These are phyloP conservation scores for Drosophila cardini DNA, from an alignment of 1,140 invertebrate genomes.

Conservation along the genomic window DNA sequence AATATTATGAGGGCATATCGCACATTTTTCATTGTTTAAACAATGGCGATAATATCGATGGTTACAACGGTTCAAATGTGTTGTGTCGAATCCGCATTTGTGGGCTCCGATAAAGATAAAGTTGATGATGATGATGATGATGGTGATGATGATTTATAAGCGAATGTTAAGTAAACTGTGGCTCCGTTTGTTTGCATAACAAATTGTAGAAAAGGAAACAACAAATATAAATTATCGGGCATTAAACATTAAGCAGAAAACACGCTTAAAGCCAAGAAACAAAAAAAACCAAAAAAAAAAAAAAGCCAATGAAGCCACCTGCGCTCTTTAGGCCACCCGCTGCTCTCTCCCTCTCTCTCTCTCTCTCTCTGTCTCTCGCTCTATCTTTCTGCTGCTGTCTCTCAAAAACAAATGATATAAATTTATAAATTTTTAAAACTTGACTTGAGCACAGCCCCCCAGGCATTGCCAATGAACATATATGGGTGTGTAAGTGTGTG, in stretches of 20 bases:
- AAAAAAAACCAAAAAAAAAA: slow-evolving; percentile 16
- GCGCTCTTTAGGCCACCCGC: slow-evolving; percentile 62
- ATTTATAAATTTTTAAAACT: slow-evolving; percentile 67
- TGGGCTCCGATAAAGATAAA: no score
- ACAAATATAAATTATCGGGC: slow-evolving; percentile 65
- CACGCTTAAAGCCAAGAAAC: slow-evolving; percentile 53
- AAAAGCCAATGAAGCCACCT: slow-evolving; percentile 63
- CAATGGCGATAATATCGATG: slow-evolving; percentile 60
- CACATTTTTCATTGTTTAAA: slow-evolving; percentile 64
- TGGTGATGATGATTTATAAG: slow-evolving; percentile 76
- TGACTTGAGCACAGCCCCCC: slow-evolving; percentile 43
- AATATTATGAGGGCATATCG: slow-evolving; percentile 76
- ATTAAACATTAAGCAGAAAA: slow-evolving; percentile 66
- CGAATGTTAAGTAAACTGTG: slow-evolving; percentile 62
- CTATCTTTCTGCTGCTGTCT: not conserved
- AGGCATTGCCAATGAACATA: slow-evolving; percentile 57
- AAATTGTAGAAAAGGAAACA: slow-evolving; percentile 55
- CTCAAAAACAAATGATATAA: slow-evolving; percentile 72
- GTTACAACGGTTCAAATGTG: slow-evolving; percentile 20
- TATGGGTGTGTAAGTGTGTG: not conserved
- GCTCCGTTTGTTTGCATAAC: slow-evolving; percentile 78
- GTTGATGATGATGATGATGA: slow-evolving; percentile 25
- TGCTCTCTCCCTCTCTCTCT: slow-evolving; percentile 24
- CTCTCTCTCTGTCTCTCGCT: not conserved
- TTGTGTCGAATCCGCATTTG: slow-evolving; percentile 15